These are phyloP conservation scores for Forbesichthys agassizii DNA, from an alignment of 2,113 vertebrate species.

Conservation along the genomic window DNA sequence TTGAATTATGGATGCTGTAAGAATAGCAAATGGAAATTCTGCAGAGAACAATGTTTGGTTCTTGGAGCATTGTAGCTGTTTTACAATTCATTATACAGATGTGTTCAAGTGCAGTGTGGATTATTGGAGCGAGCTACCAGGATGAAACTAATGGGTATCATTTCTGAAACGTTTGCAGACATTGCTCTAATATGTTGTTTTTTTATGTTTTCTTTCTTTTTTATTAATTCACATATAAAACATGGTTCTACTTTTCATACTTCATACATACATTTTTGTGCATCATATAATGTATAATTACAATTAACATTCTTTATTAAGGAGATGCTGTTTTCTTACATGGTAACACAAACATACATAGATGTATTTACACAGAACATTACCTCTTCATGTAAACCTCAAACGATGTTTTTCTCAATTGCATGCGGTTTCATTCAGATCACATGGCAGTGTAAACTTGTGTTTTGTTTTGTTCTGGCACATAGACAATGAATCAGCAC, in stretches of 20 bases:
- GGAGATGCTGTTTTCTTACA: conserved; percentile 53
- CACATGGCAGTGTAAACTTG: conserved; percentile 58
- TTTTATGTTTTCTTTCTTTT: neutral
- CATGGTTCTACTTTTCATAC: conserved; percentile 56
- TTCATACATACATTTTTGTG: conserved; percentile 60
- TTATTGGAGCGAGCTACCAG: conserved; percentile 24
- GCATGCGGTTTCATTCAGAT: conserved; percentile 70
- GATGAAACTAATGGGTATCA: conserved; percentile 54
- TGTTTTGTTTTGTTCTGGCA: conserved; percentile 66
- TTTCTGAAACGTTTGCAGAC: conserved; percentile 56
- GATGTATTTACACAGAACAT: conserved; percentile 63
- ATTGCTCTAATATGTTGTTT: conserved; percentile 44
- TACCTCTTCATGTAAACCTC: conserved; percentile 63
- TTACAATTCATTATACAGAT: conserved; percentile 60
- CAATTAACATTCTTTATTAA: conserved; percentile 61
- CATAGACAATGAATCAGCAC: conserved; percentile 63
- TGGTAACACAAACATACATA: conserved; percentile 56
- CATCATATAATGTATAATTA: conserved; percentile 69
- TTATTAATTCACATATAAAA: conserved; percentile 54
- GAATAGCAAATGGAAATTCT: conserved; percentile 35
- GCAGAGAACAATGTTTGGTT: conserved; percentile 27
- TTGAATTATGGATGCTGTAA: conserved; percentile 43
- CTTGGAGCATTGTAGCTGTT: conserved; percentile 49
- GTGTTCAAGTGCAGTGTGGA: conserved; percentile 55
- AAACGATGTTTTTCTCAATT: conserved; percentile 64